phyloP scores from a whole-genome alignment of 2,113 vertebrate species.

The Dermatemys mawii region DNA sequence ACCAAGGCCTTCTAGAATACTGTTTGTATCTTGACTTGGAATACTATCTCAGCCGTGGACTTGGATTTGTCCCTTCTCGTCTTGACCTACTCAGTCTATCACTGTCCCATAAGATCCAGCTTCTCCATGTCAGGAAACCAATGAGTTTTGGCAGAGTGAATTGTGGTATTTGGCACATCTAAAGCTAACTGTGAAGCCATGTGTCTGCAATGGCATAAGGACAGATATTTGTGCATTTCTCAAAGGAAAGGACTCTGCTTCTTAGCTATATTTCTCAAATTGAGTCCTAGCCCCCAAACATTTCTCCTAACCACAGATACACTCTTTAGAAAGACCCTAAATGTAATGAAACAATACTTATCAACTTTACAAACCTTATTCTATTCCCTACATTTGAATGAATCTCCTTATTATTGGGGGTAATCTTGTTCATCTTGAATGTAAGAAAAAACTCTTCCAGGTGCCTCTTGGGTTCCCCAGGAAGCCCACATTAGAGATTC shows the following conservation, averaged over 20 bases:
- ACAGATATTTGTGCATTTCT: background rate
- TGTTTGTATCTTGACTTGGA: background rate
- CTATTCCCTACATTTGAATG: background rate
- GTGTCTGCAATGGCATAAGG: background rate
- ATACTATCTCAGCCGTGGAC: background rate
- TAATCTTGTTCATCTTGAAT: background rate
- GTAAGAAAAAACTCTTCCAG: background rate
- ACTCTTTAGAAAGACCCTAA: background rate
- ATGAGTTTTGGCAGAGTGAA: background rate
- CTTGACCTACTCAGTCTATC: background rate
- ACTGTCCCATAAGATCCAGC: background rate
- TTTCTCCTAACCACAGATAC: background rate
- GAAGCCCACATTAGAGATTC: slow-evolving; percentile 1
- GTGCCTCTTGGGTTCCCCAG: background rate
- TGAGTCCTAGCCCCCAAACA: background rate
- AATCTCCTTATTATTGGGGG: background rate
- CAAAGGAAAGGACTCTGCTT: background rate
- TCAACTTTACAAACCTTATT: background rate
- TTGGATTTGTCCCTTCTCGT: background rate
- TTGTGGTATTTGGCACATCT: background rate
- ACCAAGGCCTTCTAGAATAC: background rate
- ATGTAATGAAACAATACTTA: background rate
- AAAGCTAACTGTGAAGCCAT: background rate
- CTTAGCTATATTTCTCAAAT: background rate
- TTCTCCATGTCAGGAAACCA: background rate